Base-by-base conservation (phyloP, 2,797 vertebrate species). In the Siniperca scherzeri region DNA sequence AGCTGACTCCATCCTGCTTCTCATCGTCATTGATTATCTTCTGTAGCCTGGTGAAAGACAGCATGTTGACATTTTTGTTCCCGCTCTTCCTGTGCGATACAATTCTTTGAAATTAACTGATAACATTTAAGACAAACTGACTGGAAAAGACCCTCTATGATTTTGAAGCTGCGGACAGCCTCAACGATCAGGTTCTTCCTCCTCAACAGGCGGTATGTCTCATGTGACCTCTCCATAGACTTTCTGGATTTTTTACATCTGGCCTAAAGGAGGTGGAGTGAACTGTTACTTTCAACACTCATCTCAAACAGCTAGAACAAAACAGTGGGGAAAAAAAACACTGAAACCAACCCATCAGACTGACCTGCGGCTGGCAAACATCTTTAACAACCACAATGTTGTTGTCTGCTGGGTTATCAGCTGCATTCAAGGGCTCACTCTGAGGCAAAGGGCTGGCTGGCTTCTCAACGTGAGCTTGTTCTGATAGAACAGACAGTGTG, bases 181-280 rank as follows among this genome's bases (percentile, higher is more conserved):
- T 99, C 98, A 0, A 99, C 95, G n/a, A 99, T 99, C 84, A 98
- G 92, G 76, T 99, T 99, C 80, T 97, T 97, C 81, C 99, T 97
- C 69, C 96, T 98, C 68, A 99, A 90, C 57, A 98, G 94, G 7
- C 98, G 95, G 84, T 98, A 99, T 0, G 92, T 94, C 88, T 95
- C 90, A 0, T 87, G 88, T 30, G 50, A 22, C 27, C 77, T 88
- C 22, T 68, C 67, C 12, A 1, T 0, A 9, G 53, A 2, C 17
- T 30, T 59, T 22, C 2, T 57, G 27, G 17, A 16, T 17, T 60
- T 75, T 2, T 19, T 1, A 8, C 2, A 2, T 10, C 7, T 25
- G 44, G 2, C 12, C 91, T 91, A 84, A 21, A 21, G 50, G 14
- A 62, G 59, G 42, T 2, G 14, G 50, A 53, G 19, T 17, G 4